Conservation (phyloP, 2,797 vertebrate species). For the Morelia viridis region DNA sequence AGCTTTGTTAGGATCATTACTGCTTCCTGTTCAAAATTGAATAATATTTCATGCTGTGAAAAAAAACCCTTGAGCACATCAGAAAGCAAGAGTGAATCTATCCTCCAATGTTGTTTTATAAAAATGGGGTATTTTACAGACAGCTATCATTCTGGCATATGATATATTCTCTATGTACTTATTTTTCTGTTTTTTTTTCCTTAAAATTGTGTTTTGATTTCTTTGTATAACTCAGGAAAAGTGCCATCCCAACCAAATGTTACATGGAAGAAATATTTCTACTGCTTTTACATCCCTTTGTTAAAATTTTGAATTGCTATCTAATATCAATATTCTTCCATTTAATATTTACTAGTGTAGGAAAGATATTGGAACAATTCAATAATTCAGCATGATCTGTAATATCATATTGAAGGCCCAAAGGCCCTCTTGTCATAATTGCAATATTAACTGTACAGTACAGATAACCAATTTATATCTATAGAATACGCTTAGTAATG, state of each 20-base stretch:
- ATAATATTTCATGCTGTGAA: constrained; percentile 19
- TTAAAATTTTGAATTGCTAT: constrained; percentile 51
- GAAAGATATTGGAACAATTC: constrained; percentile 55
- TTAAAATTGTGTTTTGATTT: constrained; percentile 29
- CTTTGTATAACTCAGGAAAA: constrained; percentile 62
- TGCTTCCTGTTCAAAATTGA: constrained; percentile 52
- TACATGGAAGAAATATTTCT: constrained; percentile 20
- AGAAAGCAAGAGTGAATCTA: constrained; percentile 50
- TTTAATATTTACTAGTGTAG: constrained; percentile 10
- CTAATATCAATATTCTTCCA: constrained; percentile 54
- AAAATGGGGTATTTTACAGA: constrained; percentile 50
- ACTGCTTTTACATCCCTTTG: constrained; percentile 24
- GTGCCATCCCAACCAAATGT: constrained; percentile 40
- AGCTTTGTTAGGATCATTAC: constrained; percentile 46
- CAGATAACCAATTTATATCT: constrained; percentile 71
- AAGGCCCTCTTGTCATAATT: constrained; percentile 50
- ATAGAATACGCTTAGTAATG: constrained; percentile 61
- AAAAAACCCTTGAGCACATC: constrained; percentile 50
- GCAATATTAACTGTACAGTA: constrained; percentile 74
- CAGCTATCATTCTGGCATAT: constrained; percentile 16
- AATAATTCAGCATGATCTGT: constrained; percentile 45
- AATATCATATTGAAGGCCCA: constrained; percentile 54
- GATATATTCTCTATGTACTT: constrained; percentile 16
- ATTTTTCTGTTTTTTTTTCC: not conserved
- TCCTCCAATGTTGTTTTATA: constrained; percentile 45